A percentile compares a stretch with the other conserved stretches of the same genome.
These are phyloP conservation scores for Accipiter virgatus DNA, from an alignment of 2,113 vertebrate species.

Conservation along the genomic window DNA sequence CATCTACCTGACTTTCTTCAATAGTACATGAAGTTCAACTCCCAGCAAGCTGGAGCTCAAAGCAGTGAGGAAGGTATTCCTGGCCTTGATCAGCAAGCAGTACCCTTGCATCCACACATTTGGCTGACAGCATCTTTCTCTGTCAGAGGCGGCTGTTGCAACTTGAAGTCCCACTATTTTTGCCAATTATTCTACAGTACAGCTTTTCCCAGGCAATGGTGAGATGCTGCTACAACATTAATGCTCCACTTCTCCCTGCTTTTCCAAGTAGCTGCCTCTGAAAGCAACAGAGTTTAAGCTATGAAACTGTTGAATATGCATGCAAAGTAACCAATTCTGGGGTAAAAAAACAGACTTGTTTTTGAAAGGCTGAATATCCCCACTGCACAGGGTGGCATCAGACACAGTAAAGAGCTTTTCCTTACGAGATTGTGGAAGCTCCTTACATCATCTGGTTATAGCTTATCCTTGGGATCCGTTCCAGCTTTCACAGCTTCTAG, in stretches of 20 bases:
- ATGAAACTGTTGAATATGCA: not conserved
- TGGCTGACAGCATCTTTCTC: not conserved
- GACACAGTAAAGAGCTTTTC: not conserved
- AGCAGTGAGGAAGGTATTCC: not conserved
- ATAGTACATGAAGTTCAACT: not conserved
- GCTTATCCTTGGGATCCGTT: not conserved
- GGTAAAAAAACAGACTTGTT: not conserved
- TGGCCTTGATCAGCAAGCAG: not conserved
- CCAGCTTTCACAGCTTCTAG: not conserved
- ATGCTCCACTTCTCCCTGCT: not conserved
- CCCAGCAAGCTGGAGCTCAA: not conserved
- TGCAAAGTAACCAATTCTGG: not conserved
- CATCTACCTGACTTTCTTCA: not conserved
- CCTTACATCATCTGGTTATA: not conserved
- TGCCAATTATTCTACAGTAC: not conserved
- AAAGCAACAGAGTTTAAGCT: not conserved
- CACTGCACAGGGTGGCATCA: not conserved
- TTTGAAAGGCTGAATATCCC: not conserved
- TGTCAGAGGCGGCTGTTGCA: not conserved
- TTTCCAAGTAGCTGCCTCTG: not conserved
- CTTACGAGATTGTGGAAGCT: not conserved
- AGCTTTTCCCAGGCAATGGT: not conserved
- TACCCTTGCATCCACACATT: not conserved
- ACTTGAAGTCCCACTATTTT: not conserved
- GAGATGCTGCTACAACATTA: not conserved